phyloP scores from a whole-genome alignment of 1,140 invertebrate species.

The Drosophila subobscura region DNA sequence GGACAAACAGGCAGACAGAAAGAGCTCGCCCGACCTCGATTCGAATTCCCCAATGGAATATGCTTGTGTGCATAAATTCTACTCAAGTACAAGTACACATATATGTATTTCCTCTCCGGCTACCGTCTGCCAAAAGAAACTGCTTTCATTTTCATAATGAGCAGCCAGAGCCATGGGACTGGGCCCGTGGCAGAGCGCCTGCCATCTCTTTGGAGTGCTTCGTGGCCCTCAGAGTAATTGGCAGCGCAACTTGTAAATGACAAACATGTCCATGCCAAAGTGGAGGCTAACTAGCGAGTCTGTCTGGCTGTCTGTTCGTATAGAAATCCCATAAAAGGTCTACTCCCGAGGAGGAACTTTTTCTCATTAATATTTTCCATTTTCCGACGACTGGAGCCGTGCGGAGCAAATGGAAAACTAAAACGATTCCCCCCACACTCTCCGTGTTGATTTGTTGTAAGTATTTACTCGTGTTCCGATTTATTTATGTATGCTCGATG shows the following conservation, averaged over 20 bases:
- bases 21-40: conserved; percentile 29
- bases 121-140: conserved; percentile 35
- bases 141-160: conserved; percentile 78
- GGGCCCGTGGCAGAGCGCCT: conserved; percentile 12
- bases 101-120: too few relatives aligned
- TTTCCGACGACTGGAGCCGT: conserved; percentile 65
- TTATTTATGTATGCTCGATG: conserved; percentile 57
- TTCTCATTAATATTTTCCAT: conserved; percentile 78
- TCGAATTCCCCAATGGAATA: conserved; percentile 71
- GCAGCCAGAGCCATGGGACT: conserved; percentile 28
- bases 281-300: conserved; percentile 10
- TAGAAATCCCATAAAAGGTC: conserved; percentile 67
- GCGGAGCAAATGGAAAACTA: conserved; percentile 32
- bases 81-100: conserved; percentile 27
- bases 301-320: conserved; percentile 47
- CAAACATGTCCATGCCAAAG: conserved; percentile 45
- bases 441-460: conserved; percentile 45
- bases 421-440: conserved; percentile 34
- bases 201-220: neutral
- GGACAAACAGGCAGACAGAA: conserved; percentile 52
- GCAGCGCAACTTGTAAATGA: conserved; percentile 60
- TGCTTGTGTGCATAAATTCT: conserved; percentile 76
- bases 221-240: conserved; percentile 54
- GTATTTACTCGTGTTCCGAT: conserved; percentile 44
- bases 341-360: conserved; percentile 54